phyloP scores from a whole-genome alignment of 2,113 vertebrate genomes.

The Sclerurus mexicanus region DNA sequence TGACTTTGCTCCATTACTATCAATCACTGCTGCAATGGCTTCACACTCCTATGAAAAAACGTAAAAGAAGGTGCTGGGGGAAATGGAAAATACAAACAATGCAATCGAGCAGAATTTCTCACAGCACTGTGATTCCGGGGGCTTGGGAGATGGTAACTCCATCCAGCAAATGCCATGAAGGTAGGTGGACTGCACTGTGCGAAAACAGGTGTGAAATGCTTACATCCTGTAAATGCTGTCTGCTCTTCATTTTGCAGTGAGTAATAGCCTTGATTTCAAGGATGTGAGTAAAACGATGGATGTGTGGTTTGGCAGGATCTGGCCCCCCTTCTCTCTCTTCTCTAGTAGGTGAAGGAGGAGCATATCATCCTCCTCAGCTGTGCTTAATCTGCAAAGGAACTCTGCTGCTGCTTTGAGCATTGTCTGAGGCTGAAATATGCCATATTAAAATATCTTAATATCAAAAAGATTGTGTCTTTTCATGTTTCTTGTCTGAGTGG shows the following conservation, averaged over 20 bases:
- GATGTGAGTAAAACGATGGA: background rate
- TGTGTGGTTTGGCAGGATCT: background rate
- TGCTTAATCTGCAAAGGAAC: background rate
- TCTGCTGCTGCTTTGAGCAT: background rate
- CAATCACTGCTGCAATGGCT: constrained; percentile 29
- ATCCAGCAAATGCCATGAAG: background rate
- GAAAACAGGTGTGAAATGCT: background rate
- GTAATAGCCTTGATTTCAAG: background rate
- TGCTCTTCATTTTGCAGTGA: background rate
- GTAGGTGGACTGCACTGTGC: background rate
- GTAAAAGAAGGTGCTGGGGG: background rate
- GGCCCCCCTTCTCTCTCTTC: background rate
- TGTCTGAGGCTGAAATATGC: background rate
- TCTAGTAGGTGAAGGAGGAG: background rate
- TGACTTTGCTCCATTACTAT: constrained; percentile 41
- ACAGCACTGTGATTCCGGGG: background rate
- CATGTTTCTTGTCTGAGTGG: background rate
- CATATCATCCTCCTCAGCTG: background rate
- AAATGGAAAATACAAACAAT: constrained; percentile 10
- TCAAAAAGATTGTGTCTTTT: background rate
- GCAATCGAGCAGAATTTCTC: constrained; percentile 35
- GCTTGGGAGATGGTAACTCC: background rate
- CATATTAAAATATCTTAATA: background rate
- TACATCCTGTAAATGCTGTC: background rate
- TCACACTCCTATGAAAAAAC: constrained; percentile 51